Percentiles rank a stretch among this genome's conserved stretches.
These are phyloP conservation scores for Struthio camelus DNA, from an alignment of 2,113 vertebrate genomes.

Conservation along the genomic window DNA sequence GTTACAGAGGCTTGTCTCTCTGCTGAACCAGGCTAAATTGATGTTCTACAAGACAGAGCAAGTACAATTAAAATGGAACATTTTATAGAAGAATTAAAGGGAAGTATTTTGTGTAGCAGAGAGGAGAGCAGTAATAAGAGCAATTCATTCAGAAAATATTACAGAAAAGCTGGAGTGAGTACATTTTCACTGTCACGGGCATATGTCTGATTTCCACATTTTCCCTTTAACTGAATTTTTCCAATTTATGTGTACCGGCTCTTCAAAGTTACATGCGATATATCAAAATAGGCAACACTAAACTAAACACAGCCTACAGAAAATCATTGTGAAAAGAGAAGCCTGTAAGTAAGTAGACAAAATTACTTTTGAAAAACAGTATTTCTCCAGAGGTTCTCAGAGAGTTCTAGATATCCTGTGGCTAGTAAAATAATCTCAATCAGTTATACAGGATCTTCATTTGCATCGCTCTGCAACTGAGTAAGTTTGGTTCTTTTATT, in stretches of 20 bases:
- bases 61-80: not conserved
- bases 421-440: conserved; percentile 9
- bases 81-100: not conserved
- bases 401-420: not conserved
- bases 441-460: not conserved
- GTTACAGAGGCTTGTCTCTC: not conserved
- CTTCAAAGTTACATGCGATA: not conserved
- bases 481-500: not conserved
- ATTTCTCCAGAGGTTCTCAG: not conserved
- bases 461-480: not conserved
- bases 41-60: not conserved
- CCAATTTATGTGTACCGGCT: not conserved
- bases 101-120: not conserved
- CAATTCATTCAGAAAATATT: not conserved
- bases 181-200: not conserved
- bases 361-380: not conserved
- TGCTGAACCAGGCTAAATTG: not conserved
- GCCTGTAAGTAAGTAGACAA: not conserved
- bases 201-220: not conserved
- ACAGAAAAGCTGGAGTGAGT: not conserved
- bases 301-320: not conserved
- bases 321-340: not conserved
- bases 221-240: not conserved
- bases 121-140: not conserved
- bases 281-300: not conserved